Conservation (phyloP, 53 echinoderm and acorn worm species). For the Henricia sp. region DNA sequence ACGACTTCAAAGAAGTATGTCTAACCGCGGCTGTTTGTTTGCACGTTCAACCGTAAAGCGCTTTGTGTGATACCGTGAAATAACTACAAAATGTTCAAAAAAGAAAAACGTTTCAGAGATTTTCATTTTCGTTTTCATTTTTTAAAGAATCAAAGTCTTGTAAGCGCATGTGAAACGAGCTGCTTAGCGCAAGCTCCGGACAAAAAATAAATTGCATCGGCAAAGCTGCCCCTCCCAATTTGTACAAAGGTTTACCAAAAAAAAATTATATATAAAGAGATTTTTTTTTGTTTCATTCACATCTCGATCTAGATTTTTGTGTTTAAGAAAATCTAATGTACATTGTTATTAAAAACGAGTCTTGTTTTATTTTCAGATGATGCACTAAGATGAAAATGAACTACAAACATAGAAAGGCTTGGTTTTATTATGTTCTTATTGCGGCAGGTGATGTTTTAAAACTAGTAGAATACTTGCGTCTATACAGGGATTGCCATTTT, state of each 20-base stretch:
- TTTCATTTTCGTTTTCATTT: background rate
- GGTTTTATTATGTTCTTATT: too few species aligned
- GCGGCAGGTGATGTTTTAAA: too few species aligned
- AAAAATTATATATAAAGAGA: conserved; percentile 44
- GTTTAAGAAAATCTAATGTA: conserved; percentile 51
- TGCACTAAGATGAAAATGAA: background rate
- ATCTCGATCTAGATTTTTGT: conserved; percentile 47
- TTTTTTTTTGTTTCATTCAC: conserved; percentile 41
- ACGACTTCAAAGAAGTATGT: conserved; percentile 5
- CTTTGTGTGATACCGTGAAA: conserved; percentile 44
- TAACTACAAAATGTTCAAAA: conserved; percentile 28
- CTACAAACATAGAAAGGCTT: background rate
- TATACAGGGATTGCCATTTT: too few species aligned
- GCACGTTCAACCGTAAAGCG: conserved; percentile 27
- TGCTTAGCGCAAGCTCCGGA: conserved; percentile 50
- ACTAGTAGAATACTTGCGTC: too few species aligned
- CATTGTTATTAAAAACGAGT: conserved; percentile 31
- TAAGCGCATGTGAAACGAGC: conserved; percentile 52
- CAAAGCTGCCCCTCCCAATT: conserved; percentile 26
- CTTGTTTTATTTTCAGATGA: conserved; percentile 39
- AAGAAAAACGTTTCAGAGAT: background rate
- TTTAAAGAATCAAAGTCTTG: conserved; percentile 15
- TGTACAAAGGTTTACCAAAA: conserved; percentile 57
- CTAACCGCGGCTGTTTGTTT: conserved; percentile 41
- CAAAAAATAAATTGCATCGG: conserved; percentile 41